Base-by-base conservation (phyloP, 2,797 vertebrate genomes). In the Heterohyrax brucei region DNA sequence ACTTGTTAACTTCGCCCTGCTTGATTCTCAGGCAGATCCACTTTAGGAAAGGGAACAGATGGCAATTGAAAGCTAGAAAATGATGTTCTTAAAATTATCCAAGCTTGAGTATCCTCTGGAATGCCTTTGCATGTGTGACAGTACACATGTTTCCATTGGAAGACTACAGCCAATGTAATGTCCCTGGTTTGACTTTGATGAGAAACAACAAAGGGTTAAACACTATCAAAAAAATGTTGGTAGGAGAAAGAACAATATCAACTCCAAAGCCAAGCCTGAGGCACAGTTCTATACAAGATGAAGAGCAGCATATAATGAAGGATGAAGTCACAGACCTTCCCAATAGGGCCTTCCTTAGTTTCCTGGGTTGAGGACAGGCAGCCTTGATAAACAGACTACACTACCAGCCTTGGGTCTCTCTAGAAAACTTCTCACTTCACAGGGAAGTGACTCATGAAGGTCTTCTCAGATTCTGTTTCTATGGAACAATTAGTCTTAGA, bases 401-500 rank as follows among this genome's bases (percentile, higher is more conserved):
- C 59, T 24, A 39, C 18, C 64, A 46, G 30, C 13, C 2, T 87
- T 90, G 21, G 33, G 13, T 2, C 22, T 8, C 80, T 92, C 79
- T 56, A 76, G 10, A 91, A 62, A 80, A 87, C 44, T 88, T 39
- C 77, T 87, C 22, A 28, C 26, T 66, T 30, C 22, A 64, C 6
- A 84, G 7, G 1, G 48, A 92, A 89, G 19, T 86, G 16, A 73
- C 13, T 59, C 64, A 72, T 9, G 48, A 39, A 87, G 30, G 2
- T 80, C 75, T 48, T 73, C 62, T 56, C 24, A 56, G 73, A 53
- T 70, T 93, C 70, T 85, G 62, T 75, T 91, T 80, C 50, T 83
- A 28, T 26, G 33, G 24, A 48, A n/a, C 12, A 90, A 44, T 83
- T 30, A 78, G 50, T 64, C 30, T 64, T 10, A 93, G 24, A 89